A percentile compares a stretch with the other conserved stretches of the same genome.
phyloP scores from a whole-genome alignment of 1,140 invertebrate genomes.

The Samia ricini region DNA sequence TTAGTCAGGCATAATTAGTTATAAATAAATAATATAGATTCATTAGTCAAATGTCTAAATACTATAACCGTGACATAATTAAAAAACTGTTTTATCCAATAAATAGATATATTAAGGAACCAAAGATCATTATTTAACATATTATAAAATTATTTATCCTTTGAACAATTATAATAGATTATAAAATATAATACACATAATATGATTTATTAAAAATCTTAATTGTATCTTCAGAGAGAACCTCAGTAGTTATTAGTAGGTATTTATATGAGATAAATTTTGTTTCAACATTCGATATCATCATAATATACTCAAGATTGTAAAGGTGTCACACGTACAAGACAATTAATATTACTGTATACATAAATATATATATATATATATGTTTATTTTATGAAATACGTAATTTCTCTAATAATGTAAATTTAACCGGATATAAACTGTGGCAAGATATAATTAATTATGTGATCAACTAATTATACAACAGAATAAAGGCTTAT shows the following conservation, averaged over 20 bases:
- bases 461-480: constrained; percentile 13
- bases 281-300: not conserved
- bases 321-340: constrained; percentile 2
- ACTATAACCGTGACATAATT: too few relatives aligned
- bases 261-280: not conserved
- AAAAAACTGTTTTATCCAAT: too few relatives aligned
- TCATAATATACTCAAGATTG: not conserved
- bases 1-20: too few relatives aligned
- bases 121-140: too few relatives aligned
- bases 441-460: constrained; percentile 9
- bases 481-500: constrained; percentile 46
- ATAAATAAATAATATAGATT: too few relatives aligned
- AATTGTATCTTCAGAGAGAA: too few relatives aligned
- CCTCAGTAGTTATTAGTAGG: not conserved
- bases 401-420: not conserved
- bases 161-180: too few relatives aligned
- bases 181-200: too few relatives aligned
- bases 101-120: too few relatives aligned
- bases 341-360: not conserved
- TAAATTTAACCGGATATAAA: constrained; percentile 9
- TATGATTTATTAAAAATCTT: too few relatives aligned
- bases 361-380: not conserved
- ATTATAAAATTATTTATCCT: too few relatives aligned
- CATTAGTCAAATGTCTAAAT: too few relatives aligned
- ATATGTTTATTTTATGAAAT: constrained; percentile 3